A percentile compares a stretch with the other conserved stretches of the same genome.
Conservation (phyloP, 2,797 vertebrate species). For the Anabacerthia variegaticeps region DNA sequence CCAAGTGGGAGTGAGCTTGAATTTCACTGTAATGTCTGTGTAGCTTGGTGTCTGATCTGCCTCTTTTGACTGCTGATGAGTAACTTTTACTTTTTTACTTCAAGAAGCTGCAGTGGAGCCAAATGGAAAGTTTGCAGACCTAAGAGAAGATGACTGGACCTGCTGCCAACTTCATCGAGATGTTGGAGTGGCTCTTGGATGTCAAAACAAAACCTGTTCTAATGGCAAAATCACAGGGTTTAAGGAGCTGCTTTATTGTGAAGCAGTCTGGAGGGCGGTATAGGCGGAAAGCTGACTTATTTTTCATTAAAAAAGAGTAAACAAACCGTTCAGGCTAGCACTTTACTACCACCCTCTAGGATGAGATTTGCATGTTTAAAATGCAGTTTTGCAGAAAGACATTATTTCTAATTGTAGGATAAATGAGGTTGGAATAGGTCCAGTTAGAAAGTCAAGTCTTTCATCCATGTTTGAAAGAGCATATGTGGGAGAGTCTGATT, state of each 20-base stretch:
- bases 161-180: conserved; percentile 24
- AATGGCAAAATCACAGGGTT: conserved; percentile 12
- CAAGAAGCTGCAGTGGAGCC: conserved; percentile 35
- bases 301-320: background rate
- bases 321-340: background rate
- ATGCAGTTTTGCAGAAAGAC: background rate
- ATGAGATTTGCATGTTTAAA: background rate
- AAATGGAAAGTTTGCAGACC: conserved; percentile 43
- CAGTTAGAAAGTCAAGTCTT: background rate
- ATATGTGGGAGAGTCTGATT: background rate
- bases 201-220: conserved; percentile 58
- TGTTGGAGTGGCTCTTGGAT: conserved; percentile 49
- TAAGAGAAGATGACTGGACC: conserved; percentile 16
- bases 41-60: background rate
- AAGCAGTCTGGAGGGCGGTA: background rate
- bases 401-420: background rate
- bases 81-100: conserved; percentile 37
- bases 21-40: background rate
- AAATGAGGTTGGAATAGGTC: background rate
- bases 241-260: background rate
- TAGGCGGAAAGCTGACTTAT: background rate
- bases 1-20: background rate
- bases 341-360: background rate
- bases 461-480: background rate
- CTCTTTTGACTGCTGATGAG: background rate